These are phyloP conservation scores for Drosophila limbata DNA, from an alignment of 2,888 invertebrate species.

Conservation along the genomic window DNA sequence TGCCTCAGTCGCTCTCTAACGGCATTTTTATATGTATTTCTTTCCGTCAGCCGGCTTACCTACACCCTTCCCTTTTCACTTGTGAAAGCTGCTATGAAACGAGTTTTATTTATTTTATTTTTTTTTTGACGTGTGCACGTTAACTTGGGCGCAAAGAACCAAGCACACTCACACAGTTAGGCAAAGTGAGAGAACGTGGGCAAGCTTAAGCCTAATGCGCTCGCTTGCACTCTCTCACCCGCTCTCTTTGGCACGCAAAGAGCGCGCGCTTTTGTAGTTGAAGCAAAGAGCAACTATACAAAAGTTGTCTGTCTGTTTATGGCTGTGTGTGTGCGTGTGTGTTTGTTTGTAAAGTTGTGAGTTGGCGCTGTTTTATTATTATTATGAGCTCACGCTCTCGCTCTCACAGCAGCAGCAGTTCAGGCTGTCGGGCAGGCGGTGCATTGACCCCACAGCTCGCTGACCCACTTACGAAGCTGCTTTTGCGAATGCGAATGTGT, in stretches of 20 bases:
- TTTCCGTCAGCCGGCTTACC: slow-evolving; percentile 60
- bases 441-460: slow-evolving; percentile 86
- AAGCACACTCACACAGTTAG: slow-evolving; percentile 17
- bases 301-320: slow-evolving; percentile 41
- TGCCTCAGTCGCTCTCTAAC: slow-evolving; percentile 52
- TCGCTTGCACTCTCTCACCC: background rate
- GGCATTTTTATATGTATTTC: slow-evolving; percentile 50
- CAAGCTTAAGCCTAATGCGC: slow-evolving; percentile 7
- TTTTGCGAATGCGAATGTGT: slow-evolving; percentile 48
- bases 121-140: slow-evolving; percentile 38
- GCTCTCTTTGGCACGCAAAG: slow-evolving; percentile 27
- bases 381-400: slow-evolving; percentile 55
- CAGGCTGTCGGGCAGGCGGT: slow-evolving; percentile 71
- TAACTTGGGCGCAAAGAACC: slow-evolving; percentile 54
- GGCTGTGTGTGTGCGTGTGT: slow-evolving; percentile 3
- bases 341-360: slow-evolving; percentile 43
- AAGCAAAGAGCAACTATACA: slow-evolving; percentile 35
- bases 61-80: slow-evolving; percentile 55
- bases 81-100: slow-evolving; percentile 74
- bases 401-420: slow-evolving; percentile 32
- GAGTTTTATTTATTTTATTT: slow-evolving; percentile 48
- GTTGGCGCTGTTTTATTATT: slow-evolving; percentile 58
- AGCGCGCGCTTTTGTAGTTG: slow-evolving; percentile 17
- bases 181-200: slow-evolving; percentile 18
- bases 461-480: slow-evolving; percentile 86